phyloP scores from a whole-genome alignment of 2,797 vertebrate species.

The Tiaroga cobitis region DNA sequence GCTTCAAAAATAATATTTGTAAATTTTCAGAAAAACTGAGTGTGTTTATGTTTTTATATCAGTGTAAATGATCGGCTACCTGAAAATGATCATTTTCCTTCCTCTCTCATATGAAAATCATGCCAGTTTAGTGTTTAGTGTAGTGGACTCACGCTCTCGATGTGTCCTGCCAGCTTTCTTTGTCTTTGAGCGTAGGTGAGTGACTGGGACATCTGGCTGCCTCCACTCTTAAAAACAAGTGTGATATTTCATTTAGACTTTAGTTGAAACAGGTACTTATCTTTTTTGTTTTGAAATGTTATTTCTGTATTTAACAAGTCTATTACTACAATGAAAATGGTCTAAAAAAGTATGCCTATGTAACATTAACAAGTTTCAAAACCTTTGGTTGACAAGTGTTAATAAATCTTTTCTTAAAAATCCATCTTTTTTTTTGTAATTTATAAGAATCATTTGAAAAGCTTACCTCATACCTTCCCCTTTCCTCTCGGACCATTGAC shows the following conservation, averaged over 20 bases:
- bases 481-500: neutral
- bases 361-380: neutral
- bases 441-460: neutral
- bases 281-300: neutral
- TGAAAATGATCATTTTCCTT: too few species aligned
- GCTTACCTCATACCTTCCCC: slow-evolving; percentile 5
- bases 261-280: neutral
- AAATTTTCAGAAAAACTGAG: neutral
- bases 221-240: slow-evolving; percentile 30
- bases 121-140: neutral
- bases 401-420: neutral
- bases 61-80: neutral
- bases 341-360: neutral
- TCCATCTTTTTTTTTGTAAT: neutral
- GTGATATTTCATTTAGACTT: neutral
- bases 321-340: neutral
- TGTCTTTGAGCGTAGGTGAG: neutral
- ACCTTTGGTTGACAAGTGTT: neutral
- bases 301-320: neutral
- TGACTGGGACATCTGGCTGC: neutral
- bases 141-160: slow-evolving; percentile 17
- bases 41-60: neutral
- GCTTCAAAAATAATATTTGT: neutral
- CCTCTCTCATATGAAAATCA: too few species aligned
- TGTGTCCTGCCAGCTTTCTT: neutral